These are phyloP conservation scores for Microplitis deprimator DNA, from an alignment of 2,888 invertebrate species.

Conservation along the genomic window DNA sequence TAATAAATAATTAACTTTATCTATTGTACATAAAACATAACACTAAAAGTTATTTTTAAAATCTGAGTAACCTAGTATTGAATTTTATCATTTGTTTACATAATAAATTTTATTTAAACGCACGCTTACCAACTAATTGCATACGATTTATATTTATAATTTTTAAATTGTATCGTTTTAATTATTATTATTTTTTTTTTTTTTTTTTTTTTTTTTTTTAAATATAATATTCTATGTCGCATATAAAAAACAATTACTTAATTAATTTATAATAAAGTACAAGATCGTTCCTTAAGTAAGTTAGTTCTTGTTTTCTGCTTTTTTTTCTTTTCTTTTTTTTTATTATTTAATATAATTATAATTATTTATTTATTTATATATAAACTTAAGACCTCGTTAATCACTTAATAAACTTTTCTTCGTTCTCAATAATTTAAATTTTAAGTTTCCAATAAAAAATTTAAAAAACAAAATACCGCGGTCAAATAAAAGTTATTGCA, in stretches of 20 bases:
- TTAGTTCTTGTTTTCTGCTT: constrained; percentile 46
- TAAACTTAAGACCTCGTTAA: constrained; percentile 58
- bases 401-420: constrained; percentile 9
- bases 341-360: constrained; percentile 48
- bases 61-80: constrained; percentile 58
- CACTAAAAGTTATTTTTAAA: constrained; percentile 60
- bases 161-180: constrained; percentile 29
- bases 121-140: constrained; percentile 63
- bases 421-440: background rate
- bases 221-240: constrained; percentile 68
- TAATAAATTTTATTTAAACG: constrained; percentile 63
- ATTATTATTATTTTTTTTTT: constrained; percentile 38
- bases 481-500: too few species aligned
- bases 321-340: constrained; percentile 36
- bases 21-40: constrained; percentile 66
- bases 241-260: constrained; percentile 70
- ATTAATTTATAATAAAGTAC: constrained; percentile 61
- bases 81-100: constrained; percentile 55
- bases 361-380: constrained; percentile 57
- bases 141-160: constrained; percentile 56
- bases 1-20: constrained; percentile 51
- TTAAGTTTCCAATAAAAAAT: background rate
- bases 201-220: constrained; percentile 62
- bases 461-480: too few species aligned
- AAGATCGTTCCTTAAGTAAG: constrained; percentile 65